Percentiles rank a stretch among this genome's conserved stretches.
Conservation (phyloP, 2,797 vertebrate species). For the Psittacula derbiana region DNA sequence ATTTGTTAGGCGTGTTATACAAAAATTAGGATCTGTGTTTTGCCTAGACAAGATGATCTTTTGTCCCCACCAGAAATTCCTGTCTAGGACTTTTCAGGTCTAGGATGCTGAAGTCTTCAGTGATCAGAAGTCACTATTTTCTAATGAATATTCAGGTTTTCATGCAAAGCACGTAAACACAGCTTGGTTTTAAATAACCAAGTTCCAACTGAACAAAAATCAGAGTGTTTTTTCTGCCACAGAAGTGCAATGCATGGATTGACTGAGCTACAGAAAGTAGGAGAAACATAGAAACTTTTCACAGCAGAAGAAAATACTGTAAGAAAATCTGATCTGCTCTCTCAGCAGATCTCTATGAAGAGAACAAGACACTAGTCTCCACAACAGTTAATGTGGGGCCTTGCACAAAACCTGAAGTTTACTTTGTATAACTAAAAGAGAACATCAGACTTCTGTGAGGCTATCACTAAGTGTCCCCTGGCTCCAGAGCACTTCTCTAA, state of each 20-base stretch:
- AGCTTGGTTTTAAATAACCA: neutral
- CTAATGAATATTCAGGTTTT: neutral
- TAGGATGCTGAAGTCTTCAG: neutral
- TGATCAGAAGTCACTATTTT: neutral
- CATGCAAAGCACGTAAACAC: neutral
- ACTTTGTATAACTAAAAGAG: neutral
- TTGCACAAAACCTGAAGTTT: neutral
- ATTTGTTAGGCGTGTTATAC: neutral
- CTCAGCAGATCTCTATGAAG: neutral
- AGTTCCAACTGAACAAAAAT: neutral
- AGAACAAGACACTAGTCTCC: neutral
- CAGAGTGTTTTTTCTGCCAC: neutral
- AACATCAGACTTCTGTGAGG: neutral
- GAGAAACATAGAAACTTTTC: neutral
- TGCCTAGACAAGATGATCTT: neutral
- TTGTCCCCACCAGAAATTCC: neutral
- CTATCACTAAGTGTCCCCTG: neutral
- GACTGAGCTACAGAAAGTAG: neutral
- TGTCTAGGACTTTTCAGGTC: neutral
- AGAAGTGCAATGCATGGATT: neutral
- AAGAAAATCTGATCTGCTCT: neutral
- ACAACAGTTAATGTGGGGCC: neutral
- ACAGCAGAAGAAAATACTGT: neutral
- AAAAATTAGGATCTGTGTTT: neutral
- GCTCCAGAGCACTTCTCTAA: neutral